Percentiles rank a stretch among this genome's conserved stretches.
phyloP scores from a whole-genome alignment of 2,888 invertebrate genomes.

The Cheilosia variabilis region DNA sequence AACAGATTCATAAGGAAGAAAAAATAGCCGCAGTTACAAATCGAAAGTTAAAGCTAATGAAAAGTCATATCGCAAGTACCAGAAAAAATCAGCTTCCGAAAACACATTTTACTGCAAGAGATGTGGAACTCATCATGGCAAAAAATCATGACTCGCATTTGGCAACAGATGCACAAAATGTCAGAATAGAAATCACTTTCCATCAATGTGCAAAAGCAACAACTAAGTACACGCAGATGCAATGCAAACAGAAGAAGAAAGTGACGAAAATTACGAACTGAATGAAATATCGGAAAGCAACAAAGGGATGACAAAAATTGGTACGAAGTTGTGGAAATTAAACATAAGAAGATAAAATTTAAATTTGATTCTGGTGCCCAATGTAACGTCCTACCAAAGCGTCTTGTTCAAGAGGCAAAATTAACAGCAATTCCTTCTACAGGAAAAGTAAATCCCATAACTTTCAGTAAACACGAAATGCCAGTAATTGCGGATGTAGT shows the following conservation, averaged over 20 bases:
- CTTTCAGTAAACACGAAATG: neutral
- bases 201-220: conserved; percentile 7
- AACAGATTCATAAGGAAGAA: too few relatives aligned
- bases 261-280: conserved; percentile 18
- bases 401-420: neutral
- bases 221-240: conserved; percentile 16
- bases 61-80: neutral
- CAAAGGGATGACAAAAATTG: conserved; percentile 29
- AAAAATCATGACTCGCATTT: conserved; percentile 14
- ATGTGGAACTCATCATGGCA: conserved; percentile 24
- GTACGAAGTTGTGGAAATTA: conserved; percentile 13
- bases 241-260: conserved; percentile 22
- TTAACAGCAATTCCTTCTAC: conserved; percentile 7
- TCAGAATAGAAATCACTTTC: conserved; percentile 19
- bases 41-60: neutral
- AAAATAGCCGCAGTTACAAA: too few relatives aligned
- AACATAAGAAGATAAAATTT: conserved; percentile 15
- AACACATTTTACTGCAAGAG: conserved; percentile 8
- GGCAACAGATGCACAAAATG: conserved; percentile 11
- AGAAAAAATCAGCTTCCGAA: neutral
- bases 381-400: conserved; percentile 35
- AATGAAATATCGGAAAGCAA: conserved; percentile 17
- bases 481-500: neutral
- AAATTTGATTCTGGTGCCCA: conserved; percentile 36
- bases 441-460: neutral